Percentiles rank a stretch among this genome's conserved stretches.
phyloP scores from a whole-genome alignment of 2,113 vertebrate genomes.

The Chiloscyllium plagiosum region DNA sequence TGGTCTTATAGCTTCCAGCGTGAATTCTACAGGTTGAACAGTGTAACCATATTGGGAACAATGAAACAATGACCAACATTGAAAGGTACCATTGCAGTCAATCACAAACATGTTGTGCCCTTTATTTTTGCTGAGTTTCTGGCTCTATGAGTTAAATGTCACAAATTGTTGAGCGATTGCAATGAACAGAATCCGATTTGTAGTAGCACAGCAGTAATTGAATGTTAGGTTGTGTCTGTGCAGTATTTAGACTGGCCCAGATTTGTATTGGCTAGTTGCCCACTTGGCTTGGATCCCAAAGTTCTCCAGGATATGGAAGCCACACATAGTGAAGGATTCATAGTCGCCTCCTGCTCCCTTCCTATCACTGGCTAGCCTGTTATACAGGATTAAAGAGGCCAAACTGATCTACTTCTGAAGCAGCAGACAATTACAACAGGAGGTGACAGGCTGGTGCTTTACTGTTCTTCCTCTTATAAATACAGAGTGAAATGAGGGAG shows the following conservation, averaged over 20 bases:
- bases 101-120: not conserved
- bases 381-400: not conserved
- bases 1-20: not conserved
- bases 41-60: not conserved
- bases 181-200: constrained; percentile 26
- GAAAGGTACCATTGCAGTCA: not conserved
- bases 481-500: not conserved
- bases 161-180: not conserved
- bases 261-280: constrained; percentile 53
- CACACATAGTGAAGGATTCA: constrained; percentile 46
- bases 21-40: not conserved
- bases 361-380: not conserved
- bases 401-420: not conserved
- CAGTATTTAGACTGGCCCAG: constrained; percentile 49
- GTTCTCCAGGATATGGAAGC: constrained; percentile 49
- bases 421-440: not conserved
- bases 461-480: not conserved
- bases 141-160: not conserved
- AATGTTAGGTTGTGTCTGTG: constrained; percentile 43
- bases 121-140: not conserved
- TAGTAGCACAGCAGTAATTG: constrained; percentile 53
- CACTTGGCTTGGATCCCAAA: constrained; percentile 47
- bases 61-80: not conserved
- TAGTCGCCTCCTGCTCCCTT: not conserved
- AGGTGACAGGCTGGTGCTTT: not conserved